These are phyloP conservation scores for Anthopleura xanthogrammica DNA, from an alignment of 92 coral and sea anemone species.

Conservation along the genomic window DNA sequence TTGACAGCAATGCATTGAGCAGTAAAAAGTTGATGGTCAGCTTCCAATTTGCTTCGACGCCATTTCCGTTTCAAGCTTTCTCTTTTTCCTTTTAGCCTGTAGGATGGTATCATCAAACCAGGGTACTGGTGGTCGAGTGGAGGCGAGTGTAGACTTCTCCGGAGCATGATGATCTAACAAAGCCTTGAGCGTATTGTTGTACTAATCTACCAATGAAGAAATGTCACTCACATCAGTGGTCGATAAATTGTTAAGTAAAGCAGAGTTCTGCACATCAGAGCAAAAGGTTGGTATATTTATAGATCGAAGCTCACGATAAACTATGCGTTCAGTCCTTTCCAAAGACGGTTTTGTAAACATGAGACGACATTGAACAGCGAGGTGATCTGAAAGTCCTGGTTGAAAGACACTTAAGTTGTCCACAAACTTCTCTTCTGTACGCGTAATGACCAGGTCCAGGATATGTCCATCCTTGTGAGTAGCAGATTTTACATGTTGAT, in stretches of 20 bases:
- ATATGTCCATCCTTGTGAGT: background rate
- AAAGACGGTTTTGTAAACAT: background rate
- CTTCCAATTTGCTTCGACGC: background rate
- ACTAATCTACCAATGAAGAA: background rate
- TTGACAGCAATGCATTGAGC: too few species aligned
- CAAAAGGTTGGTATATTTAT: background rate
- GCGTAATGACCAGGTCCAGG: background rate
- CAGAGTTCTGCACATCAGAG: background rate
- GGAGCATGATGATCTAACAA: background rate
- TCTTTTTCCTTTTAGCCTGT: background rate
- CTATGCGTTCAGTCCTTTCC: background rate
- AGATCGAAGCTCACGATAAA: background rate
- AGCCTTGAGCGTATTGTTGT: background rate
- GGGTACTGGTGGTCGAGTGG: background rate
- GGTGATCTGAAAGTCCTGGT: background rate
- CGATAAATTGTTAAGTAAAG: background rate
- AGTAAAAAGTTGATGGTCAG: too few species aligned
- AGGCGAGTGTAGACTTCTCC: background rate
- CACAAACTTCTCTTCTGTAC: too few species aligned
- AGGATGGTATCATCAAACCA: background rate
- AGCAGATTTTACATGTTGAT: background rate
- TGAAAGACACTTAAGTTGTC: background rate
- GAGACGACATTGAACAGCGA: background rate
- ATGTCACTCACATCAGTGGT: background rate
- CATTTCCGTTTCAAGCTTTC: background rate